Evolutionary conservation across 2,797 vertebrate species (phyloP).

Genomic region (Anomalospiza imberbis): DNA sequence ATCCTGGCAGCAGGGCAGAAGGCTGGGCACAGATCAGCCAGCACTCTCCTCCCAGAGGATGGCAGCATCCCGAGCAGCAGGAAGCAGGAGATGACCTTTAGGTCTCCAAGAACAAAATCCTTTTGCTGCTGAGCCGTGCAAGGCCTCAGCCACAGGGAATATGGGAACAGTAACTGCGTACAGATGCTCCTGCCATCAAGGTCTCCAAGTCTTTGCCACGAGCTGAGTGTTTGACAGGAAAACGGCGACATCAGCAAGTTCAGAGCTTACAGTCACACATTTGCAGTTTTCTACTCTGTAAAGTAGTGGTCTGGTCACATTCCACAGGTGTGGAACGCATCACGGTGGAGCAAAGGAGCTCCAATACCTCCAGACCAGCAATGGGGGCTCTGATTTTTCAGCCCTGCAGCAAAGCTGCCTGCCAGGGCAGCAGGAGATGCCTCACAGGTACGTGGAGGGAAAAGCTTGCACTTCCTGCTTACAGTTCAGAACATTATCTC

Average conservation of each 20-base stretch:
- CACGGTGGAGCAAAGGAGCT: not conserved
- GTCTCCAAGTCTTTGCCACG: not conserved
- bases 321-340: not conserved
- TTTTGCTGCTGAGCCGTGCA: not conserved
- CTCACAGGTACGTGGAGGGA: not conserved
- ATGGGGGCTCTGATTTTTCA: not conserved
- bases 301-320: not conserved
- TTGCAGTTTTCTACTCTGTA: not conserved
- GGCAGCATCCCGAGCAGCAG: fast-evolving
- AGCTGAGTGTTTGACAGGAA: not conserved
- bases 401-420: not conserved
- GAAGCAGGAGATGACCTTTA: not conserved
- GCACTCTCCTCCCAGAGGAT: not conserved
- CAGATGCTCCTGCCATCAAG: not conserved
- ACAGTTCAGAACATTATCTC: not conserved
- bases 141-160: not conserved
- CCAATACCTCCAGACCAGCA: not conserved
- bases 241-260: not conserved
- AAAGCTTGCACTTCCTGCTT: not conserved
- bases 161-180: fast-evolving
- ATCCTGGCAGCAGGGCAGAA: not conserved
- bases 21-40: not conserved
- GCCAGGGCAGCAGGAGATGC: not conserved
- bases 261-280: not conserved
- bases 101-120: not conserved